phyloP scores from a whole-genome alignment of 2,888 invertebrate species.

The Hyppa rectilinea region DNA sequence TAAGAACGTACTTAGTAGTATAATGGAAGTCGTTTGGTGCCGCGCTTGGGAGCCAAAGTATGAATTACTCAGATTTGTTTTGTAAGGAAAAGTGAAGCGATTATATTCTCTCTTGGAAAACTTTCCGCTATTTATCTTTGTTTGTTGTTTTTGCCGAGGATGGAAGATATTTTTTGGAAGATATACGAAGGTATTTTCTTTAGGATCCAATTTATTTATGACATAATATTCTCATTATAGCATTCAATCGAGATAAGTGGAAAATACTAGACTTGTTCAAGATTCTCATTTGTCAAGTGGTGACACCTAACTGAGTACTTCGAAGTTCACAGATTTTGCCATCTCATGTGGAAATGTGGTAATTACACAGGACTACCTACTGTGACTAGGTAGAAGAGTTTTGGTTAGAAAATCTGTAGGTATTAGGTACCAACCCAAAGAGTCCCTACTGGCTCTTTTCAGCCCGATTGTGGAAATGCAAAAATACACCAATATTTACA shows the following conservation, averaged over 20 bases:
- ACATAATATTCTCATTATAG: too few species aligned
- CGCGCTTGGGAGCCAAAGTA: conserved; percentile 41
- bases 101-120: conserved; percentile 52
- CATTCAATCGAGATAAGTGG: neutral
- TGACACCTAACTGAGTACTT: neutral
- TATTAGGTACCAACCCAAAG: neutral
- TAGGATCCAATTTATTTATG: conserved; percentile 33
- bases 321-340: neutral
- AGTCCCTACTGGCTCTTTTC: neutral
- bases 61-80: conserved; percentile 56
- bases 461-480: neutral
- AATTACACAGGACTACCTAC: neutral
- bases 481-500: neutral
- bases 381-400: neutral
- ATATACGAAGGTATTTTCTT: conserved; percentile 41
- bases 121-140: conserved; percentile 56
- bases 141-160: conserved; percentile 50
- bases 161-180: conserved; percentile 41
- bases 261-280: neutral
- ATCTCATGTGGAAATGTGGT: neutral
- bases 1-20: conserved; percentile 20
- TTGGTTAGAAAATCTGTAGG: neutral
- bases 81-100: conserved; percentile 57
- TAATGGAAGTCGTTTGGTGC: conserved; percentile 45
- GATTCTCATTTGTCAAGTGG: neutral